These are phyloP conservation scores for Chiroxiphia lanceolata DNA, from an alignment of 2,797 vertebrate species.

Conservation along the genomic window DNA sequence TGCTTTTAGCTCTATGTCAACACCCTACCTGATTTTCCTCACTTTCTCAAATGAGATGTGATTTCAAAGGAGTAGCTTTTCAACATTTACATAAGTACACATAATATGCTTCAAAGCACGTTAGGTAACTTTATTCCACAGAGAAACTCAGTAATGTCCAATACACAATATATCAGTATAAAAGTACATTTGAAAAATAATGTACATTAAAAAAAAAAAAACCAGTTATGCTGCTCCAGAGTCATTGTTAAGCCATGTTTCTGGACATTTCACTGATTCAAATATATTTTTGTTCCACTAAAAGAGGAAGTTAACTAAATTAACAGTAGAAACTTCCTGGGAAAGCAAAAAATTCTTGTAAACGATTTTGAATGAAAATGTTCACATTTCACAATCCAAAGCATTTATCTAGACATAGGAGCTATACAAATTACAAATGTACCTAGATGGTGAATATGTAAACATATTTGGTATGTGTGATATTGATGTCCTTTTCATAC, in stretches of 20 bases:
- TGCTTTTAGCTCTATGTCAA: constrained; percentile 31
- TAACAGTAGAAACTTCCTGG: not conserved
- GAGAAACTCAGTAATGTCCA: not conserved
- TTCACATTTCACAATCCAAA: not conserved
- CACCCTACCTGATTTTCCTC: constrained; percentile 24
- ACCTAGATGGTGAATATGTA: not conserved
- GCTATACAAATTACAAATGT: not conserved
- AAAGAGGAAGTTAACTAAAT: not conserved
- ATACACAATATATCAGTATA: not conserved
- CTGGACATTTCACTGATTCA: not conserved
- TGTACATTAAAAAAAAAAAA: not conserved
- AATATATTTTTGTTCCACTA: not conserved
- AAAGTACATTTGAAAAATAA: not conserved
- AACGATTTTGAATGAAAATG: not conserved
- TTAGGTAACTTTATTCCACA: not conserved
- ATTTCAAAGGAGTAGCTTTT: constrained; percentile 24
- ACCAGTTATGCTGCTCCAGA: not conserved
- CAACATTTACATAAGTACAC: not conserved
- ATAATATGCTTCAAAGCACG: not conserved
- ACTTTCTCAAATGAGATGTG: not conserved
- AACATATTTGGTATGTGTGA: not conserved
- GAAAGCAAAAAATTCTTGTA: not conserved
- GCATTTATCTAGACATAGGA: not conserved
- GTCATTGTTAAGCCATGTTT: not conserved
- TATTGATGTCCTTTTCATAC: not conserved